Evolutionary conservation across 2,113 vertebrate genomes (phyloP), one percentile per base, ranked within the genome.

Genomic region (Clinocottus analis): DNA sequence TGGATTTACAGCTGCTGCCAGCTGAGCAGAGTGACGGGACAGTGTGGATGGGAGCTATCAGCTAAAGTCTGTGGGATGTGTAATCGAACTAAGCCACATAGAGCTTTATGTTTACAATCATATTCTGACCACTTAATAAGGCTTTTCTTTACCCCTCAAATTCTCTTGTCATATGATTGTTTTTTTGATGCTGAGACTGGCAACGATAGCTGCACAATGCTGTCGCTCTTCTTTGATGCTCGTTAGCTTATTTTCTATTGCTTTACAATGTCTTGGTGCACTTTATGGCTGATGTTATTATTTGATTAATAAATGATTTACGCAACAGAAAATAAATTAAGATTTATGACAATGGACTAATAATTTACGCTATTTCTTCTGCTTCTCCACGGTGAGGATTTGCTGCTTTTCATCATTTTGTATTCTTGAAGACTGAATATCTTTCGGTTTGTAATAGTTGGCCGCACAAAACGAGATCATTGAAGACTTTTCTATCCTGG

Each of bases 1-100:
- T 65, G 87, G 90, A 89, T 87, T 90, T 92, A 63, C 86, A 87
- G 91, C 87, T 91, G 92, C 62, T 69, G 78, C 82, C 82, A 90
- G 88, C 88, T 89, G 77, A 74, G 37, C 59, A 73, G 23, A 74
- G 45, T 23, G 77, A 77, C 70, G 62, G 64, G 75, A 68, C 66
- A 19, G 70, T 33, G 17, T 51, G 45, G 70, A 77, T 25, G 53
- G 61, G 72, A 68, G 49, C 63, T 43, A 63, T 62, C 25, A 29
- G 41, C 53, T n/a, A 17, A n/a, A 31, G 25, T 73, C 41, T 64
- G 37, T 65, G 59, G 27, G 79, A 65, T 72, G 27, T 56, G 49
- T 39, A 53, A 5, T 66, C 53, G 49, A 12, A 61, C 27, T 13
- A 61, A 71, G 23, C 64, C 56, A 68, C 65, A 82, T 56, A 6